Percentiles rank a stretch among this genome's conserved stretches.
Evolutionary conservation across 2,113 vertebrate genomes (phyloP).

Genomic region (Ammospiza nelsoni): DNA sequence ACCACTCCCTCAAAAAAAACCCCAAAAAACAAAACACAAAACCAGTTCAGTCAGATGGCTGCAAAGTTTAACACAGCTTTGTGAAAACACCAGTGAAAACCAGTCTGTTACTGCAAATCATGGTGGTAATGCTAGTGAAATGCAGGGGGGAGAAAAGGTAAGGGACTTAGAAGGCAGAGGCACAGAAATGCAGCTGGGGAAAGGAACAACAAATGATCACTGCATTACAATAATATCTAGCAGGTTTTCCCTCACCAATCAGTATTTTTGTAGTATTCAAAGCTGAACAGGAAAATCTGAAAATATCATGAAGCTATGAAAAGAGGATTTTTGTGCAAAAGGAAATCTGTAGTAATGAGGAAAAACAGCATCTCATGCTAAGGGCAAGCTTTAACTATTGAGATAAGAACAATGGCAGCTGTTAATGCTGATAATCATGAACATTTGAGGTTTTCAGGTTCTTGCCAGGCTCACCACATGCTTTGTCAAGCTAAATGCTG

Average conservation of each 20-base stretch:
- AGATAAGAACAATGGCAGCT: background rate
- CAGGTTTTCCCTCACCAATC: background rate
- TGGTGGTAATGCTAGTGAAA: background rate
- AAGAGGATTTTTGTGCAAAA: background rate
- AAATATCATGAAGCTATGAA: background rate
- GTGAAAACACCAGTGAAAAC: background rate
- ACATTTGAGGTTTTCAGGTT: background rate
- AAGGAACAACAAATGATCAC: background rate
- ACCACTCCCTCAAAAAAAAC: background rate
- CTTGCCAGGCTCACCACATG: background rate
- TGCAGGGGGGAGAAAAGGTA: background rate
- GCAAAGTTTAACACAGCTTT: background rate
- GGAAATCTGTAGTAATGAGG: background rate
- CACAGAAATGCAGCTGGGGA: background rate
- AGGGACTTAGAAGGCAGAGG: background rate
- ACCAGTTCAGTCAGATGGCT: background rate
- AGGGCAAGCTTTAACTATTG: background rate
- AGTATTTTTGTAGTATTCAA: background rate
- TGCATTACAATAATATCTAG: background rate
- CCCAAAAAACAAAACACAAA: background rate
- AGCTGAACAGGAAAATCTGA: background rate
- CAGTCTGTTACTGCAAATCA: background rate
- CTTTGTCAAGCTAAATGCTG: background rate
- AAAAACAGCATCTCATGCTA: background rate
- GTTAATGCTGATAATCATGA: background rate